Evolutionary conservation across 2,113 vertebrate species (phyloP).

Genomic region (Ophthalmolycus amberensis): DNA sequence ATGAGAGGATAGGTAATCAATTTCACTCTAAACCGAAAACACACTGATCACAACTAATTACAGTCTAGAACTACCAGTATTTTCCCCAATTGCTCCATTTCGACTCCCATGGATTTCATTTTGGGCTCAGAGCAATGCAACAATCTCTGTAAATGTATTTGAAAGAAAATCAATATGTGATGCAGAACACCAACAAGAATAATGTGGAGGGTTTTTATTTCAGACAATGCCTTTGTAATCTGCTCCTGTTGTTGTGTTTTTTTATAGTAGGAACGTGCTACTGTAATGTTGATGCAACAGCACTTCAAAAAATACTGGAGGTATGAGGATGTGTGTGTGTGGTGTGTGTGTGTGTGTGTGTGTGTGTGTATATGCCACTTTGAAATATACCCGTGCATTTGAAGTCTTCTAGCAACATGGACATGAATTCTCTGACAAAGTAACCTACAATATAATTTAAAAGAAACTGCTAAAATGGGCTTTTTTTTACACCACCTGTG

Average conservation of each 20-base stretch:
- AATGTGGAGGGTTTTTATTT: constrained; percentile 16
- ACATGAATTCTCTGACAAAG: not conserved
- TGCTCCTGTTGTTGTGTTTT: not conserved
- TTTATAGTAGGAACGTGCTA: not conserved
- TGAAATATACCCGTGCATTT: constrained; percentile 9
- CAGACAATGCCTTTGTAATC: not conserved
- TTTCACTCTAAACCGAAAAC: constrained; percentile 39
- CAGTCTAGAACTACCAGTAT: constrained; percentile 25
- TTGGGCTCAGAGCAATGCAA: constrained; percentile 30
- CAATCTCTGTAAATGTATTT: constrained; percentile 45
- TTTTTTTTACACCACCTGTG: not conserved
- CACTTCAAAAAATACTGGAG: not conserved
- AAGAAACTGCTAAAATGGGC: not conserved
- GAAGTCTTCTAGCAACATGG: not conserved
- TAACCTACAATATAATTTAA: constrained; percentile 1
- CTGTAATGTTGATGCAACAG: not conserved
- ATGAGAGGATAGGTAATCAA: constrained; percentile 47
- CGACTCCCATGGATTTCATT: constrained; percentile 36
- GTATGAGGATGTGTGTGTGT: not conserved
- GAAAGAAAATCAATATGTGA: constrained; percentile 57
- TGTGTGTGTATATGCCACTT: not conserved
- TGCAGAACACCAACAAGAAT: constrained; percentile 14
- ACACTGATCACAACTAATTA: constrained; percentile 47
- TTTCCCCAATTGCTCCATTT: constrained; percentile 18
- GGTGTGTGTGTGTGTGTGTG: constrained; percentile 31